Base-by-base conservation (phyloP, 2,888 invertebrate genomes). In the Drosophila mettleri region DNA sequence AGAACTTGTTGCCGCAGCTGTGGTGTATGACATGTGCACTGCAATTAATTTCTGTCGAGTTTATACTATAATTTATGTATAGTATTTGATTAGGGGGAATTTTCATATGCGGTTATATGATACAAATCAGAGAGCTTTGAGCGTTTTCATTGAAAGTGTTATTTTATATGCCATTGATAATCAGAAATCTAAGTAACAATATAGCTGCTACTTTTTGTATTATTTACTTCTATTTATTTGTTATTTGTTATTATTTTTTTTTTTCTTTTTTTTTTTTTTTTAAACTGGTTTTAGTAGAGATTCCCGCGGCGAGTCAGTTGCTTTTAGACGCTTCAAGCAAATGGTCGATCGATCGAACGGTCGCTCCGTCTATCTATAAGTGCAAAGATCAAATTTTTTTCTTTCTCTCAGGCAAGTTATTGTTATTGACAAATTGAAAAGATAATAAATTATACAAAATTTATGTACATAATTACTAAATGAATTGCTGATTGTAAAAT, bases 121-220 rank as follows among this genome's bases (percentile, higher is more conserved):
- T 27, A 12, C 14, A 48, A 20, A 33, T 20, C 48, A 20, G 20
- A 43, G 16, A 18, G 36, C 18, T 22, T 2, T 22, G 27, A 48
- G 16, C 34, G 46, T 31, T 41, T 20, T 22, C 38, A 54, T 48
- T 38, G 45, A 14, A n/a, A 53, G 16, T 51, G 33, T 48, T 31
- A 69, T 74, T n/a, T n/a, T 68, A 55, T 49, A 69, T 53, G 29
- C 45, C 61, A 57, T 52, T 60, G 54, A 51, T 74, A 43, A 69
- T 69, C 49, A 39, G 31, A 45, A 36, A 43, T 24, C 59, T 18
- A 34, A 22, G 9, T 39, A 45, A 16, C 22, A 20, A 20, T 53
- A 8, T 7, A 48, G 20, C 31, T 31, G n/a, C n/a, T n/a, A n/a
- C n/a, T n/a, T n/a, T n/a, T n/a, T n/a, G n/a, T n/a, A n/a, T n/a